Base-by-base conservation (phyloP, 2,113 vertebrate genomes). In the Varanus komodoensis region DNA sequence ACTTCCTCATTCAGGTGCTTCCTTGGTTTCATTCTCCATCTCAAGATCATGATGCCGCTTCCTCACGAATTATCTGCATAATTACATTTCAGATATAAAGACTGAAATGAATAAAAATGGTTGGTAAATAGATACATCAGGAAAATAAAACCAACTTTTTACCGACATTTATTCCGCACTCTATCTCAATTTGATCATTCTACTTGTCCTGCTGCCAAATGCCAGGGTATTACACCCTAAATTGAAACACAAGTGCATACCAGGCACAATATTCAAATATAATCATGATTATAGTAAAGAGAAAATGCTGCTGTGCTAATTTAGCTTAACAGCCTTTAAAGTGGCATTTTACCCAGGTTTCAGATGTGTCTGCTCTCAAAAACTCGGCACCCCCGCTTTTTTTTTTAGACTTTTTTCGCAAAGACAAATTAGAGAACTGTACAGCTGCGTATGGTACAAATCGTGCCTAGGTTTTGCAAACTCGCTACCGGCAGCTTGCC, bases 161-260 rank as follows among this genome's bases (percentile, higher is more conserved):
- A 50, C 38, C 89, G 89, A 67, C 3, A 90, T 90, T 94, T 92
- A 68, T 93, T 75, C 93, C 1, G 57, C 61, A 92, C 92, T 95
- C 87, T 81, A 79, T 92, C 83, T 93, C 93, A 75, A 92, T 84
- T 93, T 94, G 87, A 93, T 92, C 88, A 89, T 91, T 84, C 23
- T 94, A 78, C 52, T 87, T 73, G 86, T 88, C 71, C 91, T 92
- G 78, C 87, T 92, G 90, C 89, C 89, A 95, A 93, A 90, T 86
- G 38, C 86, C 90, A 52, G 71, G 93, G 84, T 93, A 95, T 91
- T 89, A 94, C n/a, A 64, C 92, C 87, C 94, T 94, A 89, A 84
- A 93, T 93, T 90, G 91, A 96, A 96, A 94, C 93, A 93, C 71
- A 29, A 54, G 29, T 44, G 77, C 25, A 34, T 77, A 78, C 23